Conservation (phyloP, 2,888 invertebrate species). For the Conus canariensis region DNA sequence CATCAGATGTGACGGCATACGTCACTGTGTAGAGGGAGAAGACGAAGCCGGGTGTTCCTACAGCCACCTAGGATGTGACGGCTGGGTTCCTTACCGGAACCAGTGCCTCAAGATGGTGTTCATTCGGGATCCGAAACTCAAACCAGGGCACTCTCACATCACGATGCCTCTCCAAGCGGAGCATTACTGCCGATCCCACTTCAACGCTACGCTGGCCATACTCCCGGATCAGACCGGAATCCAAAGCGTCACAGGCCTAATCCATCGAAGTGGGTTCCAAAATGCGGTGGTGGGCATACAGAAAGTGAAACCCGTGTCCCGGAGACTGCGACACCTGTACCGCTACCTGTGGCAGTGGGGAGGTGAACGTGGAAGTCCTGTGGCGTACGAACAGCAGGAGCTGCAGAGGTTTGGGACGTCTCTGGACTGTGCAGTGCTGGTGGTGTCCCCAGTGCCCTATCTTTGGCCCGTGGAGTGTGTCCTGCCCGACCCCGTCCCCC, state of each 20-base stretch:
- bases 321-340: constrained; percentile 12
- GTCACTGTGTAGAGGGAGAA: constrained; percentile 15
- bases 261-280: background rate
- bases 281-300: constrained; percentile 6
- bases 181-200: background rate
- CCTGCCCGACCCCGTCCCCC: background rate
- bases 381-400: constrained; percentile 20
- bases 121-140: background rate
- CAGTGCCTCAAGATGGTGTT: constrained; percentile 12
- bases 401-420: constrained; percentile 4
- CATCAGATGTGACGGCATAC: constrained; percentile 3
- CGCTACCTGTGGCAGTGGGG: constrained; percentile 42
- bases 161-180: constrained; percentile 22
- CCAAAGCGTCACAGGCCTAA: background rate
- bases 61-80: background rate
- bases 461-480: background rate
- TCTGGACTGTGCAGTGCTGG: constrained; percentile 28
- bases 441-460: background rate
- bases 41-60: constrained; percentile 31
- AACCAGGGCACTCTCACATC: background rate
- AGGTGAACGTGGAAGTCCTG: constrained; percentile 1
- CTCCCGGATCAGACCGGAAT: background rate
- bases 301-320: constrained; percentile 12
- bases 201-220: constrained; percentile 1
- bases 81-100: constrained; percentile 26